Base-by-base conservation (phyloP, 2,797 vertebrate genomes). In the Agapornis canus region DNA sequence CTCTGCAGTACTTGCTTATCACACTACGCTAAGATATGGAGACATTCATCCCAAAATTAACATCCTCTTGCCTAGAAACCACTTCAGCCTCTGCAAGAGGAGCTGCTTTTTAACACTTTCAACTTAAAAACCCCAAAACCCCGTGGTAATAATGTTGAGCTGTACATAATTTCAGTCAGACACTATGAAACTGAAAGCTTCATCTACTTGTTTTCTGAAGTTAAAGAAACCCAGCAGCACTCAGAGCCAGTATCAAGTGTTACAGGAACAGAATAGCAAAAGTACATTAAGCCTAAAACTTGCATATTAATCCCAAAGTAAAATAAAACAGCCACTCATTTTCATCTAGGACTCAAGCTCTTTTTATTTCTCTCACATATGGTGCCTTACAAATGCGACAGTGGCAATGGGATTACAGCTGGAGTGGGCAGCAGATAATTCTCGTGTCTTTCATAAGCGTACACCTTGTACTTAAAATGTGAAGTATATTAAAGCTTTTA, bases 391-490 rank as follows among this genome's bases (percentile, higher is more conserved):
- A 76, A 66, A 77, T 2, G 72, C 80, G 65, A 40, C 80, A 22
- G 93, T 89, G 47, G 94, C 27, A 54, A 89, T 5, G 21, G 80
- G 32, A 95, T 89, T 17, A 77, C 90, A 40, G 90, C 31, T n/a
- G 71, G 86, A 63, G 81, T 54, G 66, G 68, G 65, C 13, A 91
- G 77, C 84, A 94, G 13, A 43, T 42, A 49, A 48, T 56, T 75
- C 14, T 94, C 35, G 19, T 77, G 84, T 40, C 42, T 94, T 65
- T 88, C 94, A 56, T 83, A 95, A 91, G 75, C 72, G 31, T 60
- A 73, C 2, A 68, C 37, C 43, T 94, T 94, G 13, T 17, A 43
- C 19, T 31, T 80, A 73, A 72, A 59, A 37, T 26, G 27, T 66
- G 23, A 42, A n/a, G 5, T 40, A 3, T 6, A 32, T 37, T 43